Evolutionary conservation across 2,888 invertebrate genomes (phyloP).

Genomic region (Troides oblongomaculatus): DNA sequence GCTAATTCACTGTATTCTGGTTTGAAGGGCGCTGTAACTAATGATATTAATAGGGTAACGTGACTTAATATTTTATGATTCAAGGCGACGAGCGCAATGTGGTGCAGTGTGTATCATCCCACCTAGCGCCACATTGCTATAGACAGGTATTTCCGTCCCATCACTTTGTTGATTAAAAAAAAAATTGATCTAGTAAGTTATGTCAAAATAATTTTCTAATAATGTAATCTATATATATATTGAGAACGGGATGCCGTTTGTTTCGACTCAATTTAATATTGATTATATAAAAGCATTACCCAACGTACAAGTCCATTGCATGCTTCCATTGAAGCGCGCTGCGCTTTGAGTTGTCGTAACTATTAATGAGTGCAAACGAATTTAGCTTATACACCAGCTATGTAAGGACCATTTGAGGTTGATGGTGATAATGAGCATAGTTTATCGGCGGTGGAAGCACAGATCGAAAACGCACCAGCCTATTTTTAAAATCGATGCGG

Average conservation of each 20-base stretch:
- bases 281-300: conserved; percentile 63
- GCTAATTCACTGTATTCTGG: too few species aligned
- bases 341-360: conserved; percentile 46
- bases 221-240: too few species aligned
- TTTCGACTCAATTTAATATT: conserved; percentile 51
- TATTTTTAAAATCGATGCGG: conserved; percentile 79
- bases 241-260: conserved; percentile 25
- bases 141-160: too few species aligned
- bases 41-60: too few species aligned
- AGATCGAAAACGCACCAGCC: conserved; percentile 73
- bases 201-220: too few species aligned
- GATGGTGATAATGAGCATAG: conserved; percentile 39
- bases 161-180: too few species aligned
- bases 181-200: too few species aligned
- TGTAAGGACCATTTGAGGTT: conserved; percentile 40
- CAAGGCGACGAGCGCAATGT: too few species aligned
- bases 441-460: conserved; percentile 53
- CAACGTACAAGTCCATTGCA: conserved; percentile 51
- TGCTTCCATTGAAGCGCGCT: conserved; percentile 61
- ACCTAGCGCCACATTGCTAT: too few species aligned
- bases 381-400: conserved; percentile 44
- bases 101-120: too few species aligned
- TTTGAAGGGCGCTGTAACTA: too few species aligned
- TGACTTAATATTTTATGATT: too few species aligned
- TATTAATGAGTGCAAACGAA: conserved; percentile 38